These are phyloP conservation scores for Parazoanthus darwini DNA, from an alignment of 92 coral and sea anemone genomes.

Conservation along the genomic window DNA sequence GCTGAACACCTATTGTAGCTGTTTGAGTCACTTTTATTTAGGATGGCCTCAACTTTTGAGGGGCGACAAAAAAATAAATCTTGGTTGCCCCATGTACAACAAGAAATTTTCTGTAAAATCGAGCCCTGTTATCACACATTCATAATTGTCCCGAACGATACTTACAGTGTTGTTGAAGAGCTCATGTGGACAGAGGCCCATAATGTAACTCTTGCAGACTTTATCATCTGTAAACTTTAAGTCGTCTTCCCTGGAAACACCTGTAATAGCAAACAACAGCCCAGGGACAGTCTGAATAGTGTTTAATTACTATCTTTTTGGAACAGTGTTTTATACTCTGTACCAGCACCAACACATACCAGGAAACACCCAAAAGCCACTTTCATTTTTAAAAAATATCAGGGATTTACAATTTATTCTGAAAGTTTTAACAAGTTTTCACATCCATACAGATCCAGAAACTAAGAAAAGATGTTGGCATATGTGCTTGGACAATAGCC, in stretches of 20 bases:
- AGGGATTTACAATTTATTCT: background rate
- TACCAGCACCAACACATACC: conserved; percentile 1
- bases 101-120: no score
- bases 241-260: conserved; percentile 85
- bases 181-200: conserved; percentile 99
- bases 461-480: background rate
- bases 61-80: no score
- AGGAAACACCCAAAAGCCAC: background rate
- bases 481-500: background rate
- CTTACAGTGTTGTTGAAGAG: conserved; percentile 98
- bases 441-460: background rate
- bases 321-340: background rate
- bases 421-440: background rate
- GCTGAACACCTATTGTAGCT: no score
- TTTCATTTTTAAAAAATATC: background rate
- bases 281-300: conserved; percentile 1
- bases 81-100: no score
- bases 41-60: no score
- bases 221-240: conserved; percentile 89
- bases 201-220: conserved; percentile 94
- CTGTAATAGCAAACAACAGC: conserved; percentile 49
- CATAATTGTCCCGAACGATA: background rate
- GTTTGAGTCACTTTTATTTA: no score
- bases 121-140: background rate
- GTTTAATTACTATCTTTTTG: background rate